A percentile compares a stretch with the other conserved stretches of the same genome.
These are phyloP conservation scores for Oxyura jamaicensis DNA, from an alignment of 2,113 vertebrate species.

Conservation along the genomic window DNA sequence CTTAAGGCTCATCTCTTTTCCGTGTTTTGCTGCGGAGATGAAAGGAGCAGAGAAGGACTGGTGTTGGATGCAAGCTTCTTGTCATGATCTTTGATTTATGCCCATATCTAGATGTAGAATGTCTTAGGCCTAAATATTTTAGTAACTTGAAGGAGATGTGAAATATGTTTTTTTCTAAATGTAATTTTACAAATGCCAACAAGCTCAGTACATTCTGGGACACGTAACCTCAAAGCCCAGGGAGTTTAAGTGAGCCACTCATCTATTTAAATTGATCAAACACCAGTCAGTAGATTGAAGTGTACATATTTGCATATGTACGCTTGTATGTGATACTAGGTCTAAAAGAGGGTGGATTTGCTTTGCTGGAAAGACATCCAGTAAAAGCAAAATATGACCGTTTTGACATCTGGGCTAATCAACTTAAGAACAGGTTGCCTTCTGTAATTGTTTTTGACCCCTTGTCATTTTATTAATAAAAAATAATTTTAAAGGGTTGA, in stretches of 20 bases:
- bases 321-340: slow-evolving; percentile 1
- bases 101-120: slow-evolving; percentile 14
- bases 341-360: slow-evolving; percentile 11
- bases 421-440: slow-evolving; percentile 5
- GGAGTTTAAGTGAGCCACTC: slow-evolving; percentile 2
- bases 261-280: background rate
- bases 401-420: slow-evolving; percentile 13
- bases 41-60: slow-evolving; percentile 4
- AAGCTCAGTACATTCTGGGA: slow-evolving; percentile 43
- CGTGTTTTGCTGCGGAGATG: slow-evolving; percentile 26
- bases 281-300: background rate
- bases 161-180: slow-evolving; percentile 49
- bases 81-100: slow-evolving; percentile 54
- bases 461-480: background rate
- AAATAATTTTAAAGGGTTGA: background rate
- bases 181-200: slow-evolving; percentile 24
- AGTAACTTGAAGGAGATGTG: slow-evolving; percentile 48
- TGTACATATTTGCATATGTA: slow-evolving; percentile 32
- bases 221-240: slow-evolving; percentile 24
- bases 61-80: slow-evolving; percentile 6
- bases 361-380: background rate
- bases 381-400: background rate
- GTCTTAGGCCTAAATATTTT: slow-evolving; percentile 48
- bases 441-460: background rate
- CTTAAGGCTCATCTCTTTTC: slow-evolving; percentile 16